Base-by-base conservation (phyloP, 2,888 invertebrate genomes). In the Lasioglossum leucozonium region DNA sequence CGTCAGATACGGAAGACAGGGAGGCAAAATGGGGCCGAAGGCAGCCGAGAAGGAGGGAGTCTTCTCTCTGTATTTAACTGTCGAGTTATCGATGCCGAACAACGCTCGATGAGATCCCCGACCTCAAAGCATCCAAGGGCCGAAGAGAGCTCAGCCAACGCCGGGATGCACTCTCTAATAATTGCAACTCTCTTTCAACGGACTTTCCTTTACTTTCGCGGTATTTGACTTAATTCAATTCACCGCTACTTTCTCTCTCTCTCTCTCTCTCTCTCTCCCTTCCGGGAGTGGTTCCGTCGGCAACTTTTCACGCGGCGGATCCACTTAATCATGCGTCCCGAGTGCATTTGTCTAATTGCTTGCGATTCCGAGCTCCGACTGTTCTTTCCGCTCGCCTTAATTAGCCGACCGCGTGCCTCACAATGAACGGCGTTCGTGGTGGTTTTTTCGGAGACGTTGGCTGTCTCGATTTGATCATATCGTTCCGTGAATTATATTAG, bases 51-150 rank as follows among this genome's bases (percentile, higher is more conserved):
- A n/a, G 80, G 86, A 51, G 51, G 51, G 51, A 51, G 76, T 83
- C 84, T 75, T 77, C 73, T 62, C 85, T 83, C 82, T 77, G 88
- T 88, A 89, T 91, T 84, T 88, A 89, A 91, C 89, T 82, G 87
- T 81, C 85, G 88, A 89, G 84, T 89, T 90, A 90, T 90, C 89
- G 89, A 78, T 76, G 85, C 80, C 84, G 87, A 89, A 89, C 82
- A 87, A 84, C 87, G 88, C 85, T 84, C 79, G 86, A 81, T 81
- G 84, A 86, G 82, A 82, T 86, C 81, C 88, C 18, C 79, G 74
- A 86, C 89, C 86, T 85, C 87, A 84, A 88, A 90, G 83, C 88
- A 86, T 67, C 71, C 71, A n/a, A 30, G 67, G 72, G 82, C 84
- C 78, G 22, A n/a, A 3, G 22, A 51, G 72, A 74, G 74, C 83